These are phyloP conservation scores for Gastracanthus pulcherrimus DNA, from an alignment of 2,888 invertebrate species.

Conservation along the genomic window DNA sequence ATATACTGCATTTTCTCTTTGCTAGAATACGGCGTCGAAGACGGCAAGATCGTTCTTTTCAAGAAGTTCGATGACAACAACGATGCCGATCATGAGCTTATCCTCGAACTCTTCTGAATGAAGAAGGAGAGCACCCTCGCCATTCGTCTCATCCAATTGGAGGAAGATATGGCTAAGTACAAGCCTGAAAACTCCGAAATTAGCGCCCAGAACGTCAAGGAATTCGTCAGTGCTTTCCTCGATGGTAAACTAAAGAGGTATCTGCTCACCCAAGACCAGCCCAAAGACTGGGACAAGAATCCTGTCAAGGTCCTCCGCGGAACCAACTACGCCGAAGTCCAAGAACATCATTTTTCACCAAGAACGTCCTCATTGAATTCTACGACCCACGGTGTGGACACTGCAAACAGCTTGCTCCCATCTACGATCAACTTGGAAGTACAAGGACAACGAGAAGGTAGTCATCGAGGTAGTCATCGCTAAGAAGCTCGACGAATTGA, in stretches of 20 bases:
- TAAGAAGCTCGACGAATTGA: slow-evolving; percentile 98
- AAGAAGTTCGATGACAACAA: slow-evolving; percentile 97
- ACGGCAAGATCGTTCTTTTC: slow-evolving; percentile 91
- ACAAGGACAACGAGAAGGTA: slow-evolving; percentile 88
- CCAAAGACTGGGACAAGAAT: slow-evolving; percentile 97
- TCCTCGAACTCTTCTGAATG: slow-evolving; percentile 99
- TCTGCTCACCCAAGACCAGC: slow-evolving; percentile 94
- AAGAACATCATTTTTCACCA: no score
- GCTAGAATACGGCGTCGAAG: slow-evolving; percentile 88
- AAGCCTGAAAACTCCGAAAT: slow-evolving; percentile 91
- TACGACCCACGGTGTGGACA: slow-evolving; percentile 99
- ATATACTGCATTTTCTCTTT: no score
- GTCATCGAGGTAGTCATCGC: no score
- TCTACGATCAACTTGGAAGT: slow-evolving; percentile 97
- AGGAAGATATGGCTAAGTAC: slow-evolving; percentile 98
- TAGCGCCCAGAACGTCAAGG: slow-evolving; percentile 83
- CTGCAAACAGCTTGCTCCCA: slow-evolving; percentile 98
- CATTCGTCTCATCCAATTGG: slow-evolving; percentile 94
- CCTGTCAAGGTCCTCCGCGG: slow-evolving; percentile 96
- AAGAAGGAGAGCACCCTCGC: slow-evolving; percentile 95
- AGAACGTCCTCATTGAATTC: slow-evolving; percentile 98
- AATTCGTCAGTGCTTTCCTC: slow-evolving; percentile 93
- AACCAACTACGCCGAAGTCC: slow-evolving; percentile 95
- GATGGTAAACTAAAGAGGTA: slow-evolving; percentile 97
- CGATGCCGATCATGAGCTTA: slow-evolving; percentile 96